Evolutionary conservation across 2,797 vertebrate genomes (phyloP).

Genomic region (Crax fasciolata): DNA sequence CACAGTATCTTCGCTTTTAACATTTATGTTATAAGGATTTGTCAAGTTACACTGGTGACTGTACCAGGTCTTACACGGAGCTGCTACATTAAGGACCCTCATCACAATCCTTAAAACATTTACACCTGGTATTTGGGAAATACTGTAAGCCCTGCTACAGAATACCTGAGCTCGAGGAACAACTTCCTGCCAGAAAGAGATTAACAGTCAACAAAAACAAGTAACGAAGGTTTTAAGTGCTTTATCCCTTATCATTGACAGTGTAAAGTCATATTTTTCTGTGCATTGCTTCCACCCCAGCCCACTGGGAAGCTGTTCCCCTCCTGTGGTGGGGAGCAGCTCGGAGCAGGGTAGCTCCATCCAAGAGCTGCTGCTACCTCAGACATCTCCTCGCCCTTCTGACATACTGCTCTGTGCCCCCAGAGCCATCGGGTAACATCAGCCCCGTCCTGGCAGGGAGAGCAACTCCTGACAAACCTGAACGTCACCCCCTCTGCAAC

Average conservation of each 20-base stretch:
- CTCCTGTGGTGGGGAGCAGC: too few relatives aligned
- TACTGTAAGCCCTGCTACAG: neutral
- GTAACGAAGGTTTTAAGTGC: neutral
- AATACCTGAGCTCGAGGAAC: neutral
- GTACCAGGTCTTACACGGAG: too few relatives aligned
- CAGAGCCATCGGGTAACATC: too few relatives aligned
- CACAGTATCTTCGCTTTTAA: neutral
- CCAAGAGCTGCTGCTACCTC: neutral
- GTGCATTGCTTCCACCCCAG: neutral
- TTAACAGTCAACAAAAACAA: neutral
- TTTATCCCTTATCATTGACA: neutral
- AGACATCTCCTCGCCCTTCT: too few relatives aligned
- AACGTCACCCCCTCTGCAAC: too few relatives aligned
- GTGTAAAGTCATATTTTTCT: neutral
- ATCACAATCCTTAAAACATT: neutral
- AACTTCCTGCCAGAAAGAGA: neutral
- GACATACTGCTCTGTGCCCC: fast-evolving
- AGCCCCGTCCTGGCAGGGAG: fast-evolving
- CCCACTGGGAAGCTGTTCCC: neutral
- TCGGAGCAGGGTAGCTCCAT: neutral
- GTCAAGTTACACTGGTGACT: too few relatives aligned
- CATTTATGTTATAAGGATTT: too few relatives aligned
- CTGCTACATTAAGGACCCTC: too few relatives aligned
- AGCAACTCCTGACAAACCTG: neutral
- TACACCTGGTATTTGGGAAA: neutral